Evolutionary conservation across 2,113 vertebrate genomes (phyloP).

Genomic region (Dermatemys mawii): DNA sequence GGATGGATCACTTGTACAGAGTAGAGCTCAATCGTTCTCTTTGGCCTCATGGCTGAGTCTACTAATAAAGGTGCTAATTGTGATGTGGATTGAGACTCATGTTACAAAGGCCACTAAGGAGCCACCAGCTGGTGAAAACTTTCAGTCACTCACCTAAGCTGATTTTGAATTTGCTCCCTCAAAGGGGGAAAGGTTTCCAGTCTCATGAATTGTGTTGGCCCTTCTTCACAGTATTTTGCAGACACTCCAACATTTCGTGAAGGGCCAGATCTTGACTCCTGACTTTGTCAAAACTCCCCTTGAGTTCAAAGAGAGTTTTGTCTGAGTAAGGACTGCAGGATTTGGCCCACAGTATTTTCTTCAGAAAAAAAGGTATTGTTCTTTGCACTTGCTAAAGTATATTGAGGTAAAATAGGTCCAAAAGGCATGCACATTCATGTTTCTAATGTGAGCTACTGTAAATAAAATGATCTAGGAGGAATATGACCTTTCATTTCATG

Average conservation of each 20-base stretch:
- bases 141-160: not conserved
- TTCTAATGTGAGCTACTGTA: not conserved
- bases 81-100: not conserved
- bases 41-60: not conserved
- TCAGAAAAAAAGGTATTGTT: not conserved
- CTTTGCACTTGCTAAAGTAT: not conserved
- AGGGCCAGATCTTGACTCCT: not conserved
- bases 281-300: accelerated
- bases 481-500: not conserved
- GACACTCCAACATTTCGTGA: not conserved
- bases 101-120: not conserved
- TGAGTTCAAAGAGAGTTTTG: not conserved
- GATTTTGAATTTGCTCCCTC: not conserved
- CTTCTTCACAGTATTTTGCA: not conserved
- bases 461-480: not conserved
- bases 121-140: not conserved
- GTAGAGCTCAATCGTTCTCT: not conserved
- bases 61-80: not conserved
- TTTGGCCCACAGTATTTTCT: not conserved
- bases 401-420: not conserved
- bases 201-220: not conserved
- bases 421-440: accelerated
- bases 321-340: not conserved
- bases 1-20: not conserved
- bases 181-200: not conserved